Conservation (phyloP, 2,888 invertebrate species). For the Stratiomys singularior region DNA sequence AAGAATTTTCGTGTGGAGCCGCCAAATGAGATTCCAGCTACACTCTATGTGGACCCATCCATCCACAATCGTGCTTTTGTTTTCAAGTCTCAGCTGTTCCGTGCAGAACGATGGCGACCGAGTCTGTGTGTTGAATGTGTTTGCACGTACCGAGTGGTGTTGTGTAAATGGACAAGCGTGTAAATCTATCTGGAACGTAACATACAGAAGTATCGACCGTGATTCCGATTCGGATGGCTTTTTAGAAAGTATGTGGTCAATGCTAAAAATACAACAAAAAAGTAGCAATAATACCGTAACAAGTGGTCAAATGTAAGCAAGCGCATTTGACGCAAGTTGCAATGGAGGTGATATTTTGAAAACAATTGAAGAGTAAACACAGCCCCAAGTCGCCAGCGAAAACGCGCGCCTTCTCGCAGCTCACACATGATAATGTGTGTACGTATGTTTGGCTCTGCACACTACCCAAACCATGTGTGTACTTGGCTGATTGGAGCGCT, state of each 20-base stretch:
- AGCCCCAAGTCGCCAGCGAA: background rate
- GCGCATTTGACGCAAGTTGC: conserved; percentile 10
- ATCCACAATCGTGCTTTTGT: conserved; percentile 4
- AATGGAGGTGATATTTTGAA: background rate
- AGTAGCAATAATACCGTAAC: background rate
- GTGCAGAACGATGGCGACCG: background rate
- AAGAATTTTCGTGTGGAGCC: too few relatives aligned
- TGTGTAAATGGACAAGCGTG: too few relatives aligned
- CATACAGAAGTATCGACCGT: conserved; percentile 4
- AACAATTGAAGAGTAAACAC: conserved; percentile 1
- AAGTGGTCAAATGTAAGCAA: conserved; percentile 5
- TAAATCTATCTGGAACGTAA: too few relatives aligned
- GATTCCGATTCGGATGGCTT: background rate
- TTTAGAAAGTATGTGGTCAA: conserved; percentile 5
- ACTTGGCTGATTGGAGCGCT: conserved; percentile 15
- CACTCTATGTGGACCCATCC: too few relatives aligned
- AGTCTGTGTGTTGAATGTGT: too few relatives aligned
- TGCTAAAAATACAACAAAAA: conserved; percentile 15
- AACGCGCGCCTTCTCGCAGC: background rate
- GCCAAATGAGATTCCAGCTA: too few relatives aligned
- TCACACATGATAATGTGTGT: background rate
- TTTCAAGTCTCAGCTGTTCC: conserved; percentile 34
- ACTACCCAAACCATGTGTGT: background rate
- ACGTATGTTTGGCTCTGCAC: background rate
- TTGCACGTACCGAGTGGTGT: too few relatives aligned